Evolutionary conservation across 2,797 vertebrate genomes (phyloP), one percentile per base, ranked within the genome.

Genomic region (Etheostoma nigrum): DNA sequence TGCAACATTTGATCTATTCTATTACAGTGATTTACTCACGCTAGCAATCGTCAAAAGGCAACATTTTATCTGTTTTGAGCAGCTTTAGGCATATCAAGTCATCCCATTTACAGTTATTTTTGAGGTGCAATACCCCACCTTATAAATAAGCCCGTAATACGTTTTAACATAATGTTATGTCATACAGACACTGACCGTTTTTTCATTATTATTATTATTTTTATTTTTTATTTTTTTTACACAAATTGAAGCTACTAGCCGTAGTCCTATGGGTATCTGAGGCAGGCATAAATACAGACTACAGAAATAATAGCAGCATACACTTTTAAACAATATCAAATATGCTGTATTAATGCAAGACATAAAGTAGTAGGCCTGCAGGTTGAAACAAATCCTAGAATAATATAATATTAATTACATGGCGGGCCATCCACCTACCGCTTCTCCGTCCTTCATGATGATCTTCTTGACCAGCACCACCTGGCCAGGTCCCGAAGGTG

Each of bases 381-480:
- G 36, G 36, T 40, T 40, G 9, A 40, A 40, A 40, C 36, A 40
- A 40, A 40, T 40, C 11, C 11, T 40, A 40, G 1, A 14, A 9
- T 33, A 5, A 49, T 21, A 45, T 19, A 42, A 61, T 2, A 12
- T 3, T 0, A 58, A 14, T 52, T 87, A 88, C 45, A 85, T 82
- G 61, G 48, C 76, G 57, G 64, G 16, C 30, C 18, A 3, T 65
- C 0, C 74, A 87, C 94, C 66, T 85, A 96, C 95, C 93, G 79
- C 73, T 13, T 72, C 81, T 78, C 93, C 94, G 81, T 95, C 94
- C 86, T 91, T 94, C 93, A 94, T 94, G 78, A 94, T 84, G 69
- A 96, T 91, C 84, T 92, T 94, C 83, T 95, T 96, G 60, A 96
- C 95, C 74, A 96, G 86, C 74, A 96, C 85, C 78, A 95, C 93